These are phyloP conservation scores for Callinectes sapidus DNA, from an alignment of 2,888 invertebrate species.

Conservation along the genomic window DNA sequence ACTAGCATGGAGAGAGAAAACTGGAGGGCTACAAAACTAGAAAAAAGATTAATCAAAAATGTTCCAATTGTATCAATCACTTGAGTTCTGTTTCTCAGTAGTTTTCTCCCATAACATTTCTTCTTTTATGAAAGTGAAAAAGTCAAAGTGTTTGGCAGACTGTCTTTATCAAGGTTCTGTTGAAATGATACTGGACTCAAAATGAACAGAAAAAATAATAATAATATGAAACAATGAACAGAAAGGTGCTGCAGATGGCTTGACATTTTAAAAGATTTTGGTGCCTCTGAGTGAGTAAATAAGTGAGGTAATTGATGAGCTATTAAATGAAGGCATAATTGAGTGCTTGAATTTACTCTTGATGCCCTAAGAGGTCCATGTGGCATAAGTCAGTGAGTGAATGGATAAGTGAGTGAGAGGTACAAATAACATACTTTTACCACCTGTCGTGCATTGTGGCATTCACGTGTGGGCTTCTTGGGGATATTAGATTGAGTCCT, in stretches of 20 bases:
- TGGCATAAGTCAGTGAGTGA: neutral
- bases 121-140: too few relatives aligned
- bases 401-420: neutral
- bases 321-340: neutral
- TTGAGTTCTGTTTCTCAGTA: too few relatives aligned
- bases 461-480: conserved; percentile 94
- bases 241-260: neutral
- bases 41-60: too few relatives aligned
- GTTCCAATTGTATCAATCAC: too few relatives aligned
- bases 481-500: conserved; percentile 85
- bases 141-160: neutral
- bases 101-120: too few relatives aligned
- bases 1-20: too few relatives aligned
- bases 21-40: too few relatives aligned
- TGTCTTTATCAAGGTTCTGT: neutral
- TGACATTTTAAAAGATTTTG: neutral
- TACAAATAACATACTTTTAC: neutral
- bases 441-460: conserved; percentile 85
- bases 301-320: neutral
- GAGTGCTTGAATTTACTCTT: neutral
- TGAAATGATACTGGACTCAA: neutral
- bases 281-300: neutral
- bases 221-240: neutral
- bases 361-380: neutral
- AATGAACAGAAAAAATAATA: neutral